phyloP scores from a whole-genome alignment of 35 echinoderm and acorn worm species.

The Nesometra sesokonis region DNA sequence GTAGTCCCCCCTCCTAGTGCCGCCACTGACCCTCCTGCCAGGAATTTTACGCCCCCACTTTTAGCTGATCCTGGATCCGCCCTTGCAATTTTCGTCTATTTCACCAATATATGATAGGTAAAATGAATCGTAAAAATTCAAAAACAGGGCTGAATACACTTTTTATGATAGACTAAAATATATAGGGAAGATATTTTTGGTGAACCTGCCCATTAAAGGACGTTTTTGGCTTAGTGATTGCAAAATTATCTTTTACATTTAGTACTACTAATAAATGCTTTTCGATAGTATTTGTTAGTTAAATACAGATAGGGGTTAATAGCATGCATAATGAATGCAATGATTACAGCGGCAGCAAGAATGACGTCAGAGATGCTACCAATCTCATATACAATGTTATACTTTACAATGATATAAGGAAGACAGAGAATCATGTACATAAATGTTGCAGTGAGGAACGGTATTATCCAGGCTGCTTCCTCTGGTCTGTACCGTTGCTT shows the following conservation, averaged over 20 bases:
- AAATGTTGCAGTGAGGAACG: not conserved
- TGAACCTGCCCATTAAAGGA: too few relatives aligned
- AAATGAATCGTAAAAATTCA: too few relatives aligned
- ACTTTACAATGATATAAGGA: not conserved
- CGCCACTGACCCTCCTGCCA: too few relatives aligned
- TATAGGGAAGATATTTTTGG: too few relatives aligned
- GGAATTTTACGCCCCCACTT: too few relatives aligned
- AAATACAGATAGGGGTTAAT: not conserved
- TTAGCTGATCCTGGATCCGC: too few relatives aligned
- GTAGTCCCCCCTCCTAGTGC: too few relatives aligned
- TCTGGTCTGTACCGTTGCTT: not conserved
- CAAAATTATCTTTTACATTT: not conserved
- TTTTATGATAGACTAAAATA: too few relatives aligned
- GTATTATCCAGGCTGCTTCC: not conserved
- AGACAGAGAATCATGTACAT: not conserved
- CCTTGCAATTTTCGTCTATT: too few relatives aligned
- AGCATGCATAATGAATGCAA: not conserved
- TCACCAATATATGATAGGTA: too few relatives aligned
- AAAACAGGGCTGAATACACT: too few relatives aligned
- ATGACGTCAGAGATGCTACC: not conserved
- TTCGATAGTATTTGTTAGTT: not conserved
- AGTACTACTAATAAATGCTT: not conserved
- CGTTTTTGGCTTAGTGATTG: too few relatives aligned
- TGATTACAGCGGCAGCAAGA: not conserved
- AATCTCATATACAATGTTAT: not conserved